phyloP scores from a whole-genome alignment of 2,113 vertebrate species.

The Salminus brasiliensis region DNA sequence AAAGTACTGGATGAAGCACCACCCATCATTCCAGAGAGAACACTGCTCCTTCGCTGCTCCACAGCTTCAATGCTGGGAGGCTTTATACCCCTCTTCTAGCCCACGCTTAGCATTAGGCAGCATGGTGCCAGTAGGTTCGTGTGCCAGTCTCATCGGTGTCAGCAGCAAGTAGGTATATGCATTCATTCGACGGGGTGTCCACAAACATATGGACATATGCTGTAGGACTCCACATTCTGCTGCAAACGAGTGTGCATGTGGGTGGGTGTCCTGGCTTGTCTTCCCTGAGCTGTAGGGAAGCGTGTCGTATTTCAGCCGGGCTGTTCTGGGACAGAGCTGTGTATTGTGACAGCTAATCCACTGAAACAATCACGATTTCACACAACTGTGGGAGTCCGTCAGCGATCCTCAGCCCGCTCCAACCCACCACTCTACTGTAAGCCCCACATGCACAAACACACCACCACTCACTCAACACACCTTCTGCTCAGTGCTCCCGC shows the following conservation, averaged over 20 bases:
- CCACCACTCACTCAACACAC: slow-evolving; percentile 15
- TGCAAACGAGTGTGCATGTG: not conserved
- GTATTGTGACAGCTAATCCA: slow-evolving; percentile 70
- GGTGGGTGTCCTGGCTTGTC: slow-evolving; percentile 46
- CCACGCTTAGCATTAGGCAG: no score
- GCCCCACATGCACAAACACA: not conserved
- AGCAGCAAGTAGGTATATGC: no score
- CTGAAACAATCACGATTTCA: slow-evolving; percentile 68
- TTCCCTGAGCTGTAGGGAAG: slow-evolving; percentile 58
- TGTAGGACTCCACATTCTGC: not conserved
- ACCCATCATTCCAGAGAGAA: no score
- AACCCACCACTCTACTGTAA: not conserved
- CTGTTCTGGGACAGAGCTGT: slow-evolving; percentile 62
- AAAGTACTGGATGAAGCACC: no score
- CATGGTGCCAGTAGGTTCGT: no score
- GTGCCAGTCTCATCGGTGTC: no score
- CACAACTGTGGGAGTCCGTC: slow-evolving; percentile 55
- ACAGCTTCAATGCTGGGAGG: no score
- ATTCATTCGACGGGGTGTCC: no score
- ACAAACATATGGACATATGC: no score
- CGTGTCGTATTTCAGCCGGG: slow-evolving; percentile 70
- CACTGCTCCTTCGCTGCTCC: no score
- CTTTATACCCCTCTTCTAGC: no score
- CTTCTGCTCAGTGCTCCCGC: no score
- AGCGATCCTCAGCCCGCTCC: slow-evolving; percentile 27